Percentiles rank a stretch among this genome's conserved stretches.
Conservation (phyloP, 1,140 invertebrate species). For the Caligus rogercresseyi region DNA sequence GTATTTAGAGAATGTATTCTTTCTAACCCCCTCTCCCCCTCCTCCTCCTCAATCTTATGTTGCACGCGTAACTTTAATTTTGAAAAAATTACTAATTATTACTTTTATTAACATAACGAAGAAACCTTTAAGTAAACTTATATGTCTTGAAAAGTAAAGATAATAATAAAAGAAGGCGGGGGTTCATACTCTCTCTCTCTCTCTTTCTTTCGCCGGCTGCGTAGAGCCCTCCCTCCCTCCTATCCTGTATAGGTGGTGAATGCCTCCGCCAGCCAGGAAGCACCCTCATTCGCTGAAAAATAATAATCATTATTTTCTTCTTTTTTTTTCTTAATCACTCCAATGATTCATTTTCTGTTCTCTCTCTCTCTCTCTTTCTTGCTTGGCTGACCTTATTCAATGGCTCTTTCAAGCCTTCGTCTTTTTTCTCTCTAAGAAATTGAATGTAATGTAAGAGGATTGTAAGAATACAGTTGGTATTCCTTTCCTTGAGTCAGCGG, state of each 20-base stretch:
- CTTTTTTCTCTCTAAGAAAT: too few species aligned
- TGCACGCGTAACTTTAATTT: not conserved
- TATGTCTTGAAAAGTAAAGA: too few species aligned
- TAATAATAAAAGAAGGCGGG: not conserved
- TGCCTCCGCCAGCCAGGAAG: not conserved
- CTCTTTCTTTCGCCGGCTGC: not conserved
- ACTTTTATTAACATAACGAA: too few species aligned
- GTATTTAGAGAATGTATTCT: not conserved
- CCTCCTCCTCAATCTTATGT: not conserved
- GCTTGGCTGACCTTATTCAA: not conserved
- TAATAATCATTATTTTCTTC: not conserved
- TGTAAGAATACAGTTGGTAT: too few species aligned
- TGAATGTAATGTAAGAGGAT: too few species aligned
- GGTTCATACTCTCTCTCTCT: not conserved
- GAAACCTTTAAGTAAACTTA: too few species aligned
- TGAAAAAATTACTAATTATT: not conserved
- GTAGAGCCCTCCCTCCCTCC: not conserved
- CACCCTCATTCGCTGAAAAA: not conserved
- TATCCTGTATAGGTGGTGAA: not conserved
- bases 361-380: conserved; percentile 5
- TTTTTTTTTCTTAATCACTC: not conserved
- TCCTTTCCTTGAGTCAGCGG: too few species aligned
- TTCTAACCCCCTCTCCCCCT: not conserved
- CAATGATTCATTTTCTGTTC: not conserved
- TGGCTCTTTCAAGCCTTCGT: not conserved